Evolutionary conservation across 2,797 vertebrate species (phyloP), one percentile per base, ranked within the genome.

Genomic region (Cirrhinus mrigala): DNA sequence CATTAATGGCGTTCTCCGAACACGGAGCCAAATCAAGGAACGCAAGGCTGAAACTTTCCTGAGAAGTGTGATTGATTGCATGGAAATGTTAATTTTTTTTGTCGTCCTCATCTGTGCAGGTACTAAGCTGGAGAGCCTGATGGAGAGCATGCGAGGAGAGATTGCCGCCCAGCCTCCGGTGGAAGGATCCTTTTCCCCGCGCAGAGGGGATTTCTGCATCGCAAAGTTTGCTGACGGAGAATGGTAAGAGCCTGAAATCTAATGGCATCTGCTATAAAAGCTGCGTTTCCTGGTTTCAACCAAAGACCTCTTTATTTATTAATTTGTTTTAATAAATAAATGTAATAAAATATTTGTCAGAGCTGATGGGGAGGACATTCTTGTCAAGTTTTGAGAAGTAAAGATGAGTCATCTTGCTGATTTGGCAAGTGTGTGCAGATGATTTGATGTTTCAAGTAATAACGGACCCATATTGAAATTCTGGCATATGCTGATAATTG

Each of bases 111-210:
- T 75, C 33, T 73, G n/a, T 52, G 33, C 93, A 99, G 98, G 98
- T 3, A 94, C 94, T 56, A 97, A 98, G 92, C 90, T 99, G 93
- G 98, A 99, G 92, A 98, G 96, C 90, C 94, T 99, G 92, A 99
- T 99, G 98, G 98, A 99, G 93, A 97, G 95, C 90, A 99, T 99
- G 98, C 94, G 98, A 6, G 96, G 93, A 0, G 98, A 99, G 94
- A 96, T 99, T 37, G 94, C 97, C 1, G 89, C 92, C 88, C 97
- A 97, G 89, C 98, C 98, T 0, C 97, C 98, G 0, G 93, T 98
- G 44, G 97, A 98, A 92, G 98, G 98, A 3, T 96, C 97, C 52
- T 98, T 96, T 12, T 20, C 92, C 0, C 93, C 97, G 0, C 97
- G 97, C 88, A 93, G 97, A 3, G 98, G 98, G 0, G 98, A 99